Conservation (phyloP, 2,113 vertebrate species). For the Nansenia antarctica region DNA sequence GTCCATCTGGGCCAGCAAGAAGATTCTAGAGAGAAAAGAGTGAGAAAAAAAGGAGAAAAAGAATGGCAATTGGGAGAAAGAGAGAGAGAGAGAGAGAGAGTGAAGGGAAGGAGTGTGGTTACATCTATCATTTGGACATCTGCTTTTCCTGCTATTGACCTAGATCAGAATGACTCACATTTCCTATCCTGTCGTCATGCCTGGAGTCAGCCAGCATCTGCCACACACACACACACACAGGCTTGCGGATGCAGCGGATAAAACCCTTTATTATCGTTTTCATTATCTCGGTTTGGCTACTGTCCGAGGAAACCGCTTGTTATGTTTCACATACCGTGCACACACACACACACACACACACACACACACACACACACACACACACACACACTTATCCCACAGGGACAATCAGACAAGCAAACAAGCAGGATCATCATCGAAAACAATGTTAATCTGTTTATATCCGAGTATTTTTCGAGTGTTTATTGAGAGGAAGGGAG, state of each 20-base stretch:
- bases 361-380: no score
- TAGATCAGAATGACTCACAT: slow-evolving; percentile 39
- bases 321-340: slow-evolving; percentile 11
- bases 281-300: slow-evolving; percentile 35
- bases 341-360: no score
- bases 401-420: neutral
- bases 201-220: slow-evolving; percentile 28
- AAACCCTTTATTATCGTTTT: slow-evolving; percentile 47
- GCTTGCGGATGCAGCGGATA: slow-evolving; percentile 16
- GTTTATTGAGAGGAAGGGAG: slow-evolving; percentile 31
- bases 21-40: slow-evolving; percentile 50
- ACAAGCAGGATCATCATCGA: neutral
- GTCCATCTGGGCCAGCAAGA: slow-evolving; percentile 67
- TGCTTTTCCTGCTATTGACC: slow-evolving; percentile 50
- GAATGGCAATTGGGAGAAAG: neutral
- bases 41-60: neutral
- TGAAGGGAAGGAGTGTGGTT: slow-evolving; percentile 11
- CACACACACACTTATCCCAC: no score
- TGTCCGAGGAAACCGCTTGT: slow-evolving; percentile 38
- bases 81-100: neutral
- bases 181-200: slow-evolving; percentile 41
- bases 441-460: slow-evolving; percentile 6
- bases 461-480: slow-evolving; percentile 23
- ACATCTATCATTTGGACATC: slow-evolving; percentile 37
- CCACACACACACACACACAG: slow-evolving; percentile 8